Evolutionary conservation across 2,888 invertebrate species (phyloP), one percentile per base, ranked within the genome.

Genomic region (Poecilobothrus nobilitatus): DNA sequence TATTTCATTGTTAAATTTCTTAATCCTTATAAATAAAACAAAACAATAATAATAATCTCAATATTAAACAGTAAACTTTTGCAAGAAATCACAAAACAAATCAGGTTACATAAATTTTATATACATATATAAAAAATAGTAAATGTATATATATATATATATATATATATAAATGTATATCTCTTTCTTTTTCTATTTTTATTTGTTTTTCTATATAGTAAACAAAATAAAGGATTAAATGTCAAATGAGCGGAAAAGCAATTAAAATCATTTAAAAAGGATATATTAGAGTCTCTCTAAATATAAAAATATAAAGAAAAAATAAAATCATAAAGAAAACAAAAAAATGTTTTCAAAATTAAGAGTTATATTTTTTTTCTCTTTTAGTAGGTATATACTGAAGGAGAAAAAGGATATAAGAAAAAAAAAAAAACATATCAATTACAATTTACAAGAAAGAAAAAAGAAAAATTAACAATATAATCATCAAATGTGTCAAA

Each of bases 261-360:
- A 53, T 53, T 53, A 53, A 53, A 53, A 53, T 53, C 53, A 53
- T 53, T 53, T 53, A 53, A 53, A 37, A 53, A 41, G 41, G 41
- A 41, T 41, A 41, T 41, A 41, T 18, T 10, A 37, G 1, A 37
- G 37, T 37, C 8, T 10, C 7, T 10, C 8, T 37, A 7, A 37
- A 53, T 18, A 53, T 53, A 53, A 53, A 15, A 4, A 53, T 15
- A 53, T 53, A 53, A 44, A 3, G 12, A 9, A 44, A 6, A 44
- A 44, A 44, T 44, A 44, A 6, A 44, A 44, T 44, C 15, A 44
- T 44, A 44, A 9, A 12, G 12, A 44, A 44, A 9, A 44, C 3
- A 44, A 12, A 44, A 12, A n/a, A n/a, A n/a, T n/a, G n/a, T n/a
- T n/a, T n/a, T n/a, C n/a, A n/a, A n/a, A n/a, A n/a, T n/a, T n/a